phyloP scores from a whole-genome alignment of 2,797 vertebrate species.

The Pseudomugil tenellus region DNA sequence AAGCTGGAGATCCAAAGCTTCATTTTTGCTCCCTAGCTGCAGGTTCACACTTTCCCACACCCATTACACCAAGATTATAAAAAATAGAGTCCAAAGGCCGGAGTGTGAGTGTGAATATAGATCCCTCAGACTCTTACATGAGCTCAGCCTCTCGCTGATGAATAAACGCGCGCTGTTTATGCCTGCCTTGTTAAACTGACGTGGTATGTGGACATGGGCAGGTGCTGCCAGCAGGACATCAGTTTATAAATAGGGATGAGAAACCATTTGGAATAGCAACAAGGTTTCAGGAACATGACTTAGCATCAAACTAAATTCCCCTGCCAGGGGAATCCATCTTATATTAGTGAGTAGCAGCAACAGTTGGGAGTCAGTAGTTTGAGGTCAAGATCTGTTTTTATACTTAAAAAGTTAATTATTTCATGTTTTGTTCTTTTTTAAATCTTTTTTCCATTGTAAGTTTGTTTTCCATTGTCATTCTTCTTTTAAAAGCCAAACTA shows the following conservation, averaged over 20 bases:
- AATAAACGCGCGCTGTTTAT: conserved; percentile 60
- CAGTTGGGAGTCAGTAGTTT: not conserved
- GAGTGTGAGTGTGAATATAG: conserved; percentile 67
- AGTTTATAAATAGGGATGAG: conserved; percentile 63
- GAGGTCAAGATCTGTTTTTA: not conserved
- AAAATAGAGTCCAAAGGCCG: conserved; percentile 43
- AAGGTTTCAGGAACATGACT: conserved; percentile 64
- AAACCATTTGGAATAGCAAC: conserved; percentile 51
- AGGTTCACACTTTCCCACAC: conserved; percentile 12
- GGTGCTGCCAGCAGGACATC: conserved; percentile 49
- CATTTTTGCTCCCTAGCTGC: conserved; percentile 7
- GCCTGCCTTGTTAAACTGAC: conserved; percentile 58
- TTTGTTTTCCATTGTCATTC: not conserved
- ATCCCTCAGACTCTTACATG: conserved; percentile 49
- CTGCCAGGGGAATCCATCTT: conserved; percentile 36
- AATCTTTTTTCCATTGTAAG: not conserved
- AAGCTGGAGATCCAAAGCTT: conserved; percentile 17
- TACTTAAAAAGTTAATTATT: not conserved
- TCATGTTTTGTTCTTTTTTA: not conserved
- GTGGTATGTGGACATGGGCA: conserved; percentile 50
- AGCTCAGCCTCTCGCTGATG: conserved; percentile 47
- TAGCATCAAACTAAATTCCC: conserved; percentile 65
- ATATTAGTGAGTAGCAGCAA: conserved; percentile 15
- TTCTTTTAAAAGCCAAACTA: not conserved
- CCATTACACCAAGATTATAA: conserved; percentile 37